Evolutionary conservation across 2,113 vertebrate genomes (phyloP), one percentile per base, ranked within the genome.

Genomic region (Scortum barcoo): DNA sequence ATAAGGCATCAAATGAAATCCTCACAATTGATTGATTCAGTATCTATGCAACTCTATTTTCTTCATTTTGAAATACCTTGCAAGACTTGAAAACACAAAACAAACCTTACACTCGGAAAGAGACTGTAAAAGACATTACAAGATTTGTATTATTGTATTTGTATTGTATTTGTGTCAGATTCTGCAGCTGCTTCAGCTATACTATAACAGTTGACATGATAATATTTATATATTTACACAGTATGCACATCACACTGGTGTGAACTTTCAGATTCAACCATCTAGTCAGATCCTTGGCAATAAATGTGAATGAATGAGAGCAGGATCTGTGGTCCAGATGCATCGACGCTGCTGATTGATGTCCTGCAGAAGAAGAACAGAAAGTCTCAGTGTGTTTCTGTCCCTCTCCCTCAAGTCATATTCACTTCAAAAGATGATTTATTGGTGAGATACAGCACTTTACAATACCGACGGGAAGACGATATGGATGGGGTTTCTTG

Each of bases 281-380:
- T 38, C 26, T n/a, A 51, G 28, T 69, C 40, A 50, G n/a, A 58
- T 33, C 28, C 13, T 65, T 78, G 80, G 61, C 76, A 65, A 12
- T 53, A 77, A 33, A 19, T 11, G 53, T 50, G n/a, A 20, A 68
- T 68, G 74, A 75, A 75, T 71, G 42, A 56, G 73, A 56, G 28
- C 56, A 53, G 58, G 16, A 28, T 78, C 87, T 91, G 76, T 51
- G 42, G 44, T 74, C 80, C 89, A 88, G 89, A 88, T 86, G 77
- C 75, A 58, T 36, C 7, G 40, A 26, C 38, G 68, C 33, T 30
- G 77, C 63, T 89, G 83, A 89, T 83, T 54, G 85, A 82, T 87
- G 69, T 38, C 66, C 53, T 24, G 67, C 54, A 81, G 76, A 87
- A 75, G 66, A 72, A 78, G 42, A 85, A 67, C 33, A 85, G 46